Percentiles rank a stretch among this genome's conserved stretches.
Evolutionary conservation across 2,113 vertebrate genomes (phyloP).

Genomic region (Sus scrofa): DNA sequence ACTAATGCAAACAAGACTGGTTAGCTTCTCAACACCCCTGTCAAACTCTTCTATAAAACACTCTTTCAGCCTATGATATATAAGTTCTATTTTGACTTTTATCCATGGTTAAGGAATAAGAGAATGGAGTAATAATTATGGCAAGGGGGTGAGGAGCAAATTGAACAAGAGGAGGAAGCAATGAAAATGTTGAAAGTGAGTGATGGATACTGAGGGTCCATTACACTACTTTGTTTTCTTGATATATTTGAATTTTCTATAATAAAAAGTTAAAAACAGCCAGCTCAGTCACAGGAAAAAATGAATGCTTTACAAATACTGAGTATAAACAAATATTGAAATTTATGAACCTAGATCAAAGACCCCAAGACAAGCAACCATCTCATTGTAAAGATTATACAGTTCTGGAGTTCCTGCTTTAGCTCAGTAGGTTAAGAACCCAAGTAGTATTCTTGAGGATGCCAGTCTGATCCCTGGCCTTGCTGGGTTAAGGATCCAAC

Average conservation of each 20-base stretch:
- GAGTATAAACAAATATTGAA: background rate
- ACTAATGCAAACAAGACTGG: background rate
- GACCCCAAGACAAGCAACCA: background rate
- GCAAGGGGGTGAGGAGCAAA: accelerated
- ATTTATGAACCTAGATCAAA: background rate
- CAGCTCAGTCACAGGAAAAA: background rate
- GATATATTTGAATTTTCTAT: background rate
- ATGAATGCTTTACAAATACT: background rate
- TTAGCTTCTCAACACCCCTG: background rate
- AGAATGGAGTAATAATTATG: background rate
- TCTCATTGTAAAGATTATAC: background rate
- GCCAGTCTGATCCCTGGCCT: too few relatives aligned
- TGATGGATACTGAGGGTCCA: background rate
- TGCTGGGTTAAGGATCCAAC: too few relatives aligned
- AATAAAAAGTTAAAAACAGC: background rate
- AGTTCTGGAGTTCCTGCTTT: too few relatives aligned
- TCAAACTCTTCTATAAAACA: background rate
- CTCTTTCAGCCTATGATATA: background rate
- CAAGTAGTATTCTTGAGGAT: too few relatives aligned
- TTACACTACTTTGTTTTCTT: background rate
- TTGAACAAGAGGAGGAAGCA: background rate
- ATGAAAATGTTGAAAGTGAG: background rate
- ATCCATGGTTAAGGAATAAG: background rate
- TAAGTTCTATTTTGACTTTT: background rate
- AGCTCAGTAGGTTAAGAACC: too few relatives aligned